phyloP scores from a whole-genome alignment of 2,888 invertebrate species.

The Chrysolina oricalcia region DNA sequence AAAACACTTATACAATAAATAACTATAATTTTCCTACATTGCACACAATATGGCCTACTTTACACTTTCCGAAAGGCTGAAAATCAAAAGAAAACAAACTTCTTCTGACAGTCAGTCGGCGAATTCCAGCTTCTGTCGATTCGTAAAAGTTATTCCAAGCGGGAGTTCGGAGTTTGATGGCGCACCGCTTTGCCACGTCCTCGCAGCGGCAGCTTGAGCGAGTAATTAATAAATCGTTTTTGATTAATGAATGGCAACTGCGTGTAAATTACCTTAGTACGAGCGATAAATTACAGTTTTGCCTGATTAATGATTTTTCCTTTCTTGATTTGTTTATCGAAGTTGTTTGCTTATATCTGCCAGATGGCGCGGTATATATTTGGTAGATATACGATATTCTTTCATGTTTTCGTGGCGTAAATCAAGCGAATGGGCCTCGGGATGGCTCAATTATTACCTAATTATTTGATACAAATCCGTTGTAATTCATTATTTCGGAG shows the following conservation, averaged over 20 bases:
- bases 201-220: conserved; percentile 16
- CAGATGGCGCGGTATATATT: conserved; percentile 19
- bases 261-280: conserved; percentile 50
- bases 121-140: conserved; percentile 1
- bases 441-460: conserved; percentile 36
- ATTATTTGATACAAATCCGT: conserved; percentile 33
- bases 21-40: too few species aligned
- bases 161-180: conserved; percentile 16
- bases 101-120: not conserved
- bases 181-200: conserved; percentile 9
- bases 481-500: conserved; percentile 16
- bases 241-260: conserved; percentile 50
- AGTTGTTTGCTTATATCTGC: conserved; percentile 28
- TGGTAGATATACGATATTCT: conserved; percentile 27
- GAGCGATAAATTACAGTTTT: conserved; percentile 46
- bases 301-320: conserved; percentile 46
- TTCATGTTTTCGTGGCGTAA: conserved; percentile 30
- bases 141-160: conserved; percentile 1
- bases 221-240: conserved; percentile 51
- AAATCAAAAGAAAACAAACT: not conserved
- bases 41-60: too few species aligned
- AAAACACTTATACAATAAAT: too few species aligned
- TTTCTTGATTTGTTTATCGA: conserved; percentile 34
- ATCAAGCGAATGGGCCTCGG: conserved; percentile 24
- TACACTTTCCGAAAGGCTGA: too few species aligned